A percentile compares a stretch with the other conserved stretches of the same genome.
Conservation (phyloP, 2,113 vertebrate genomes). For the Ploceus nigricollis region DNA sequence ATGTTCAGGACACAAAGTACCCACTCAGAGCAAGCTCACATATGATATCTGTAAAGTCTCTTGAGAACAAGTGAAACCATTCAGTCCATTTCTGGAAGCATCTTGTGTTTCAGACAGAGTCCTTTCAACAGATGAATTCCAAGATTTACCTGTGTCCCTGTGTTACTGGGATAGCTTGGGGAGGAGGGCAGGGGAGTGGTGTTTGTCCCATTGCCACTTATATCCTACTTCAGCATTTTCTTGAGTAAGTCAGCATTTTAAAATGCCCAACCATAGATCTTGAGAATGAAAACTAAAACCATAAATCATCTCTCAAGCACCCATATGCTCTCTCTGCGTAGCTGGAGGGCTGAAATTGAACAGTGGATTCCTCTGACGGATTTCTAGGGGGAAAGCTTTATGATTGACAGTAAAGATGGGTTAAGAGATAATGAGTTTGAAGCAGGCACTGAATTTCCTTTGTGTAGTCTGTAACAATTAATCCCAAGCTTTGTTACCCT, state of each 20-base stretch:
- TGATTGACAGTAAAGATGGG: neutral
- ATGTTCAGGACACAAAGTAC: neutral
- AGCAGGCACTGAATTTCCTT: neutral
- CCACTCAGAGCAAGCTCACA: neutral
- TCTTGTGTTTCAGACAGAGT: neutral
- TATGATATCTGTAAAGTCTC: rapidly evolving
- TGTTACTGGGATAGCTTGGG: neutral
- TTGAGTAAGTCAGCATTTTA: neutral
- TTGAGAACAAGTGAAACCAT: neutral
- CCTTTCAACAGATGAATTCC: neutral
- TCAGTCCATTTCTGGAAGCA: neutral
- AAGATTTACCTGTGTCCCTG: neutral
- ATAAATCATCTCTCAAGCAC: neutral
- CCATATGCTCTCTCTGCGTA: neutral
- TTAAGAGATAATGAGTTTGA: neutral
- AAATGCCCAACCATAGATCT: neutral
- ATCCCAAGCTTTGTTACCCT: neutral
- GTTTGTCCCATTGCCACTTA: neutral
- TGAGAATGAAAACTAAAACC: neutral
- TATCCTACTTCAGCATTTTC: neutral
- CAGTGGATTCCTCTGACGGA: neutral
- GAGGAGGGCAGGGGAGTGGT: neutral
- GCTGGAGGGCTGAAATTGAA: neutral
- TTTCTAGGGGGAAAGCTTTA: neutral
- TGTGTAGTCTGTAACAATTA: neutral